These are phyloP conservation scores for Linnaemya tessellans DNA, from an alignment of 2,888 invertebrate species.

Conservation along the genomic window DNA sequence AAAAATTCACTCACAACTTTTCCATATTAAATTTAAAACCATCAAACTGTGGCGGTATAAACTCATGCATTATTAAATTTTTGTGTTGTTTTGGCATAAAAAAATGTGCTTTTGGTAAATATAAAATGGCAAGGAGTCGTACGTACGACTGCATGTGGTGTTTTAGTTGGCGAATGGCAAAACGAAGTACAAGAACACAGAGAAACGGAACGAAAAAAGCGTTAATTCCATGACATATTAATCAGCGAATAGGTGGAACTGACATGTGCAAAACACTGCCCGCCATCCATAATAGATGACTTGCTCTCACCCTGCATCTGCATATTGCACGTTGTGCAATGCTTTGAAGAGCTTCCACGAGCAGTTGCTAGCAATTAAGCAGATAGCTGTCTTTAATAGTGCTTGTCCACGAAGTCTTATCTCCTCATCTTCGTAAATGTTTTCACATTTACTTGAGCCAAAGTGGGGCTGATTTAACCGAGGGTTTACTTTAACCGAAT, in stretches of 20 bases:
- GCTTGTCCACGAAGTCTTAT: too few relatives aligned
- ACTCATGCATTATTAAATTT: constrained; percentile 53
- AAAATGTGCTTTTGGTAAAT: constrained; percentile 4
- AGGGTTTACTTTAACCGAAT: too few relatives aligned
- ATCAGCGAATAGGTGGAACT: background rate
- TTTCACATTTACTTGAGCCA: too few relatives aligned
- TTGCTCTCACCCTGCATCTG: too few relatives aligned
- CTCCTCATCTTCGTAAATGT: too few relatives aligned
- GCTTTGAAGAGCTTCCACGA: too few relatives aligned
- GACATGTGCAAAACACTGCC: background rate
- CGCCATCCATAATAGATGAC: background rate
- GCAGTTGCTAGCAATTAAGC: too few relatives aligned
- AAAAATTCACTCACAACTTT: constrained; percentile 19
- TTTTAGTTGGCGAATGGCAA: background rate
- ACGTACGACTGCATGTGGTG: background rate
- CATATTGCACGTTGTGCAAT: too few relatives aligned
- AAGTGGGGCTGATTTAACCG: too few relatives aligned
- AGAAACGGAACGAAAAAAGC: background rate
- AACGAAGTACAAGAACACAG: background rate
- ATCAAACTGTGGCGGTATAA: constrained; percentile 49
- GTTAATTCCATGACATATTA: constrained; percentile 29
- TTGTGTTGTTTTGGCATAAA: background rate
- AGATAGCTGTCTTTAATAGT: too few relatives aligned
- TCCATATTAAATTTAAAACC: constrained; percentile 39
- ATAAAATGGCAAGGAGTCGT: background rate